These are phyloP conservation scores for Chascanopsetta lugubris DNA, from an alignment of 2,113 vertebrate genomes.

Conservation along the genomic window DNA sequence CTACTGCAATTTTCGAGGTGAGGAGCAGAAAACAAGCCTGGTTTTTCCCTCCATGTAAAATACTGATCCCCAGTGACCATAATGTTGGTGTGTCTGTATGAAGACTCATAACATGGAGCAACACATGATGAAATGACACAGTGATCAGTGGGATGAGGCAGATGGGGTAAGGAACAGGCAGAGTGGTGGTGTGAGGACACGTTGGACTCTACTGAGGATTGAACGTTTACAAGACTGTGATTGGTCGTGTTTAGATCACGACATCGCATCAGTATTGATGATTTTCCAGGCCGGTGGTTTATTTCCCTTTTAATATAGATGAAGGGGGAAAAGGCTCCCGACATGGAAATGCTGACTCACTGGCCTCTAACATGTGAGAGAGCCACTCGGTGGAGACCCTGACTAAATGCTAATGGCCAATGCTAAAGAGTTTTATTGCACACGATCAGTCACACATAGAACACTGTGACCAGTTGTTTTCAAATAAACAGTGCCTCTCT, in stretches of 20 bases:
- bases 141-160: conserved; percentile 1
- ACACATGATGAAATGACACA: no score
- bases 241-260: conserved; percentile 2
- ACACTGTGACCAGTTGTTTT: no score
- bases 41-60: no score
- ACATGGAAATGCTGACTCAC: conserved; percentile 4
- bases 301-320: not conserved
- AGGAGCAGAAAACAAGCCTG: no score
- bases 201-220: conserved; percentile 1
- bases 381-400: not conserved
- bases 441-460: conserved; percentile 5
- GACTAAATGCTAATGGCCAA: conserved; percentile 15
- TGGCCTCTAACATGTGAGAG: no score
- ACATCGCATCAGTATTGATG: not conserved
- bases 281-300: not conserved
- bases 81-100: no score
- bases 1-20: no score
- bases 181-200: conserved; percentile 16
- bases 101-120: no score
- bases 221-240: not conserved
- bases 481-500: no score
- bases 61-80: not conserved
- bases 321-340: not conserved
- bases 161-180: conserved; percentile 9
- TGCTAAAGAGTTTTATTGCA: conserved; percentile 18